Evolutionary conservation across 1,140 invertebrate species (phyloP).

Genomic region (Trichonephila clavipes): DNA sequence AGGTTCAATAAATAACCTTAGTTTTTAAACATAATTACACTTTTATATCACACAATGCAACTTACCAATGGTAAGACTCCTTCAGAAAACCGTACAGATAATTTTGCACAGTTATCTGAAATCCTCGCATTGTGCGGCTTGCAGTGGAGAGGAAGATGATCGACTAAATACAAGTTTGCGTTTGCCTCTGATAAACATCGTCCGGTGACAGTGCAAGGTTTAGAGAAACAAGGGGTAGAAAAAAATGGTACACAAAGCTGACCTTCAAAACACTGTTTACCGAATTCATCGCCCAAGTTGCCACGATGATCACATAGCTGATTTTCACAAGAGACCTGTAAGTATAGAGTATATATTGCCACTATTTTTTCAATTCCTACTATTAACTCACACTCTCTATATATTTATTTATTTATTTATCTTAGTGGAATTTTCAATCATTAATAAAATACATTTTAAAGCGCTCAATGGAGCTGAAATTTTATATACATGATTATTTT

Average conservation of each 20-base stretch:
- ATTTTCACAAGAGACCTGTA: constrained; percentile 80
- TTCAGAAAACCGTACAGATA: constrained; percentile 87
- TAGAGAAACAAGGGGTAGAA: constrained; percentile 86
- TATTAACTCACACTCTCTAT: no score
- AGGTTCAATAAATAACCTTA: no score
- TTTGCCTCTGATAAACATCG: constrained; percentile 89
- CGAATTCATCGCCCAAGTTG: background rate
- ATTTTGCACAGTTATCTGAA: constrained; percentile 87
- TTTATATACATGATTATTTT: no score
- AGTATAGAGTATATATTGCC: background rate
- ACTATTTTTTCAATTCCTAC: no score
- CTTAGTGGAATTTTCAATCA: no score
- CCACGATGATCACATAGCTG: constrained; percentile 17
- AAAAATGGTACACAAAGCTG: constrained; percentile 80
- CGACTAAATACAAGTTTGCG: constrained; percentile 87
- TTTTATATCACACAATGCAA: background rate
- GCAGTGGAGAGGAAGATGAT: constrained; percentile 88
- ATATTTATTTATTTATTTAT: no score
- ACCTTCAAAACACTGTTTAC: constrained; percentile 77
- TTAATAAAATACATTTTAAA: no score
- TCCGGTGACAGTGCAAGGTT: constrained; percentile 89
- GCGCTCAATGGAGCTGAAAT: no score
- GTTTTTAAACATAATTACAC: background rate
- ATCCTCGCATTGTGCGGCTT: constrained; percentile 88
- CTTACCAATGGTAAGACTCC: constrained; percentile 82